Percentiles rank a stretch among this genome's conserved stretches.
These are phyloP conservation scores for Drosophila oshimai DNA, from an alignment of 1,140 invertebrate genomes.

Conservation along the genomic window DNA sequence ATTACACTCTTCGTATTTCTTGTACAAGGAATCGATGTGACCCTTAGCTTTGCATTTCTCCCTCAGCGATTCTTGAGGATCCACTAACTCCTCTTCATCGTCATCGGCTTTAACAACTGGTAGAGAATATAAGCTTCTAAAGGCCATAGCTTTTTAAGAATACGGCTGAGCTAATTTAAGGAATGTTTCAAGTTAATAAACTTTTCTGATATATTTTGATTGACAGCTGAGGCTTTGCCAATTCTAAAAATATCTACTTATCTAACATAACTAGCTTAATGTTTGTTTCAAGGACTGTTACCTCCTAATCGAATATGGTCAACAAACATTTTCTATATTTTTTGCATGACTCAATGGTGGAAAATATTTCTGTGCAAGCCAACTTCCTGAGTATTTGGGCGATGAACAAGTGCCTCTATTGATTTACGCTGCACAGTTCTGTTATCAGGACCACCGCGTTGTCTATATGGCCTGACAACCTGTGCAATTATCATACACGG, in stretches of 20 bases:
- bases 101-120: conserved; percentile 86
- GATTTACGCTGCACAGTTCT: neutral
- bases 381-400: neutral
- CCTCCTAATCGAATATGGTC: no score
- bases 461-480: conserved; percentile 16
- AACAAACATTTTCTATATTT: neutral
- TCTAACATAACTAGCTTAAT: no score
- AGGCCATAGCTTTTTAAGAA: conserved; percentile 42
- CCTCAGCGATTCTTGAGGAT: conserved; percentile 88
- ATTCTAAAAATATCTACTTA: no score
- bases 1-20: conserved; percentile 91
- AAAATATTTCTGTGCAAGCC: neutral
- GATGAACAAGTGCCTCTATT: neutral
- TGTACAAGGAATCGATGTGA: conserved; percentile 86
- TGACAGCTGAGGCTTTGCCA: neutral
- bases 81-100: conserved; percentile 88
- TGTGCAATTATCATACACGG: conserved; percentile 2
- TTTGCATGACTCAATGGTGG: neutral
- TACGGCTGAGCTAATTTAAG: neutral
- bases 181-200: no score
- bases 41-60: conserved; percentile 86
- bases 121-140: conserved; percentile 70
- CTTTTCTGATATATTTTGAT: neutral
- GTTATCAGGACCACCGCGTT: conserved; percentile 15
- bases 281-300: no score